Evolutionary conservation across 2,888 invertebrate species (phyloP).

Genomic region (Diaphora mendica): DNA sequence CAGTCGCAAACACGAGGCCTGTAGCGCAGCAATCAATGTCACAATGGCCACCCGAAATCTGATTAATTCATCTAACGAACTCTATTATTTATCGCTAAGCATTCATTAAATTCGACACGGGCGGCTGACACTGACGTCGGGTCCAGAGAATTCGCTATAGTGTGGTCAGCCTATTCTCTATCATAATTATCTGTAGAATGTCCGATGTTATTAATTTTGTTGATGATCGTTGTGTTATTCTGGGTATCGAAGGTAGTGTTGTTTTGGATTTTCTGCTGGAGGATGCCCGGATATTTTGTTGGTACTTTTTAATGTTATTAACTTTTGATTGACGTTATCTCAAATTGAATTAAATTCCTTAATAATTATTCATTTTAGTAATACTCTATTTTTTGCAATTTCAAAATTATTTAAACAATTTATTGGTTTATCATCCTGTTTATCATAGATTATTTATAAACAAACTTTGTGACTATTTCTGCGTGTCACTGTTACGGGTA

Average conservation of each 20-base stretch:
- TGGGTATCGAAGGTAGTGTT: constrained; percentile 7
- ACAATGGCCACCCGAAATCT: constrained; percentile 63
- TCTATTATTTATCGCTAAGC: constrained; percentile 71
- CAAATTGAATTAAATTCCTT: neutral
- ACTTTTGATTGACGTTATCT: neutral
- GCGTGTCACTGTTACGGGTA: no score
- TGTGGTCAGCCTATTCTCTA: constrained; percentile 40
- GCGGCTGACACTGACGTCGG: constrained; percentile 47
- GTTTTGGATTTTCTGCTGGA: neutral
- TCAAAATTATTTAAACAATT: neutral
- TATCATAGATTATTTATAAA: neutral
- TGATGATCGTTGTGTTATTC: constrained; percentile 23
- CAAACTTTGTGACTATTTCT: no score
- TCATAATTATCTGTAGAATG: constrained; percentile 46
- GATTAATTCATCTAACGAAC: constrained; percentile 71
- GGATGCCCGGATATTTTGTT: neutral
- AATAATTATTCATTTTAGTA: neutral
- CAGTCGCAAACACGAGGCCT: constrained; percentile 39
- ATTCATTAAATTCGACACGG: constrained; percentile 71
- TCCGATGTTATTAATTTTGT: constrained; percentile 43
- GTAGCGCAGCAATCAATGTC: constrained; percentile 57
- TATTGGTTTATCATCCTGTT: neutral
- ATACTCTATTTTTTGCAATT: neutral
- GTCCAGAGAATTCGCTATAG: constrained; percentile 33
- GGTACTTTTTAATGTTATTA: neutral